phyloP scores from a whole-genome alignment of 2,888 invertebrate species.

The Tenthredo livida region DNA sequence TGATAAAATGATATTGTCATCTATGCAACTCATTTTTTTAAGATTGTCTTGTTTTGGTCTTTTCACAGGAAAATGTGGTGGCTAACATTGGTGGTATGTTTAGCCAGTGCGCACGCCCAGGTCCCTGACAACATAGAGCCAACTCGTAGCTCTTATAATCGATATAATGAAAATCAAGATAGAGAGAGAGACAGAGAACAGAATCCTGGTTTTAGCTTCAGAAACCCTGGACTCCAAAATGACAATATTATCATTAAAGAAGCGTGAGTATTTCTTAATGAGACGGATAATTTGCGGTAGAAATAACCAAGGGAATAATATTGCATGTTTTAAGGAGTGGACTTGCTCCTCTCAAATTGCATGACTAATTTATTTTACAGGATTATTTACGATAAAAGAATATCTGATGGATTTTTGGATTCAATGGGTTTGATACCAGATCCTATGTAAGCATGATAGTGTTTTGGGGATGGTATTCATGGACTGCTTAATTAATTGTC shows the following conservation, averaged over 20 bases:
- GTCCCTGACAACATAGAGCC: conserved; percentile 63
- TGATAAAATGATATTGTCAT: not conserved
- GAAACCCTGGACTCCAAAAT: conserved; percentile 55
- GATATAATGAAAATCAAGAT: conserved; percentile 60
- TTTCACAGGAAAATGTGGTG: conserved; percentile 66
- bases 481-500: not conserved
- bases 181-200: conserved; percentile 58
- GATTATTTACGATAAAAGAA: conserved; percentile 11
- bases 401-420: conserved; percentile 20
- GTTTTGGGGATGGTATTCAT: conserved; percentile 13
- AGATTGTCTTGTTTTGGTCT: conserved; percentile 1
- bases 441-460: conserved; percentile 26
- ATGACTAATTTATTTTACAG: conserved; percentile 45
- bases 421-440: conserved; percentile 21
- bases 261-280: conserved; percentile 67
- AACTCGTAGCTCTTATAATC: conserved; percentile 66
- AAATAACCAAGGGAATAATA: not conserved
- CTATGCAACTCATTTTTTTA: too few species aligned
- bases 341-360: conserved; percentile 19
- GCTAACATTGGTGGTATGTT: conserved; percentile 63
- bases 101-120: conserved; percentile 64
- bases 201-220: conserved; percentile 55
- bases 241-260: conserved; percentile 73
- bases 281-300: not conserved
- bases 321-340: not conserved